Evolutionary conservation across 2,113 vertebrate genomes (phyloP).

Genomic region (Hylia prasina): DNA sequence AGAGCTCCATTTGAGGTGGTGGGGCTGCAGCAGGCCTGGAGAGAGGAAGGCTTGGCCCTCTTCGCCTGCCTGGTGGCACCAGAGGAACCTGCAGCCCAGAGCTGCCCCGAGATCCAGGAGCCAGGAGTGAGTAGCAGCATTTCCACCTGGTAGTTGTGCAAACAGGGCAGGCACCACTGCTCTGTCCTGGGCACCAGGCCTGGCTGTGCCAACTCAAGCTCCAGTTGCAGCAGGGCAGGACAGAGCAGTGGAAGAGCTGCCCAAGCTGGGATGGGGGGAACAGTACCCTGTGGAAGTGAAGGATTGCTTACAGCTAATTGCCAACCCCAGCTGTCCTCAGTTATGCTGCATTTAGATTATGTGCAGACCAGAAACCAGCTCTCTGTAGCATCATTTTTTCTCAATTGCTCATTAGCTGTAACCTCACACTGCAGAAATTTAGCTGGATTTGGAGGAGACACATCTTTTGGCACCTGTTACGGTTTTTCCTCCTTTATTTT

Average conservation of each 20-base stretch:
- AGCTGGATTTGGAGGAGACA: background rate
- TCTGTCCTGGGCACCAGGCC: background rate
- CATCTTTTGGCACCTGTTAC: background rate
- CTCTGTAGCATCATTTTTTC: background rate
- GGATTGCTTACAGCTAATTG: background rate
- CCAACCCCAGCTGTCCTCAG: background rate
- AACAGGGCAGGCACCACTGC: background rate
- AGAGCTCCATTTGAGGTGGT: constrained; percentile 64
- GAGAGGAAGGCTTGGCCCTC: constrained; percentile 65
- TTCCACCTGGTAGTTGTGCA: background rate
- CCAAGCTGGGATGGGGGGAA: background rate
- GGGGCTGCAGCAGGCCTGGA: constrained; percentile 74
- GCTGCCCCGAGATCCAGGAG: background rate
- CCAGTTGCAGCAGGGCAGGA: background rate
- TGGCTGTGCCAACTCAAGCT: background rate
- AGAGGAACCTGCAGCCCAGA: background rate
- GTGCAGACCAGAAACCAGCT: background rate
- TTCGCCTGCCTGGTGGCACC: constrained; percentile 53
- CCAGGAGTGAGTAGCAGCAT: constrained; percentile 40
- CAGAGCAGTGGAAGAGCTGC: background rate
- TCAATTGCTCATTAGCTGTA: background rate
- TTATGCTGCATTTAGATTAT: background rate
- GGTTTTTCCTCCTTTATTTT: background rate
- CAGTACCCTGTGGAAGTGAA: background rate
- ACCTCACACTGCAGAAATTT: background rate